phyloP scores from a whole-genome alignment of 2,888 invertebrate genomes.

The Cinara cedri region DNA sequence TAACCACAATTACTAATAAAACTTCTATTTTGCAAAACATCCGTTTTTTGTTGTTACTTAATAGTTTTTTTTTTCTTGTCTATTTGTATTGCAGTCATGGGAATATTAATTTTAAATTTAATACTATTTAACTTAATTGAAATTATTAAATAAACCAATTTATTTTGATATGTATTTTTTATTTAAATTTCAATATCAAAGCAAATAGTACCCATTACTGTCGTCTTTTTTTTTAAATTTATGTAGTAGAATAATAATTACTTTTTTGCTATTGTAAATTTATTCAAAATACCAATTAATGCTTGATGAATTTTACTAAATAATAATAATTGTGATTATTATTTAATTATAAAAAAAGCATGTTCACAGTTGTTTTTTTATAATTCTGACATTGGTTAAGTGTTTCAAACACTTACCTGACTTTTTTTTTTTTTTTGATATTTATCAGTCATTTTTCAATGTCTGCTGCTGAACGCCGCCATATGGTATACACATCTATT shows the following conservation, averaged over 20 bases:
- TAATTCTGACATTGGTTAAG: conserved; percentile 1
- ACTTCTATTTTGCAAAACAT: background rate
- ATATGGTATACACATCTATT: conserved; percentile 53
- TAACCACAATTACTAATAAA: background rate
- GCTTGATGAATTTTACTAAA: background rate
- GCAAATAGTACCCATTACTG: background rate
- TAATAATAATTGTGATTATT: background rate
- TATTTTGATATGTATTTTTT: too few relatives aligned
- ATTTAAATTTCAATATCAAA: too few relatives aligned
- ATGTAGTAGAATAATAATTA: background rate
- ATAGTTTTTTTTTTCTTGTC: background rate
- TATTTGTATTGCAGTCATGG: background rate
- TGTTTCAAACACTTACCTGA: conserved; percentile 20
- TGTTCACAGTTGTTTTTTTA: conserved; percentile 5
- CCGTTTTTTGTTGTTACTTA: background rate
- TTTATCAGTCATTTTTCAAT: conserved; percentile 56
- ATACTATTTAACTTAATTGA: background rate
- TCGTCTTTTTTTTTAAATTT: background rate
- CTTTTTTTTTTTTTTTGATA: conserved; percentile 31
- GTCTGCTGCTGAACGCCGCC: conserved; percentile 53
- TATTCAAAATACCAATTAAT: background rate
- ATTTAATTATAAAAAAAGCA: conserved; percentile 9
- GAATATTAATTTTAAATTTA: background rate
- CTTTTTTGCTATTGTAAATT: background rate
- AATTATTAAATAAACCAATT: background rate